Conservation (phyloP, 2,888 invertebrate species). For the Stratiomys singularior region DNA sequence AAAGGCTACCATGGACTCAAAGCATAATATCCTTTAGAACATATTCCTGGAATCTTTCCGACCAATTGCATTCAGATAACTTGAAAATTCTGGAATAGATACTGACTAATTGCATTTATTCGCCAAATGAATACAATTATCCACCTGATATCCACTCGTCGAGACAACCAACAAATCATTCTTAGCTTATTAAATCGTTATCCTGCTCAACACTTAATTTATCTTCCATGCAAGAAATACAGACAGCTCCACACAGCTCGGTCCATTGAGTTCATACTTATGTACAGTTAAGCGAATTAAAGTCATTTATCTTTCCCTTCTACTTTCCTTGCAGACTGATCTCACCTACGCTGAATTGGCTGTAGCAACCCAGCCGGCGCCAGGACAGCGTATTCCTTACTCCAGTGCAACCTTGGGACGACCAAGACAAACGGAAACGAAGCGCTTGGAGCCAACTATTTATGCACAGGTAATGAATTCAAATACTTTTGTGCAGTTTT, state of each 20-base stretch:
- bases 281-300: not conserved
- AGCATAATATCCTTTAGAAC: too few relatives aligned
- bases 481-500: not conserved
- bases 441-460: constrained; percentile 65
- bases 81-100: too few relatives aligned
- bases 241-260: not conserved
- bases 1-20: too few relatives aligned
- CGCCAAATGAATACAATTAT: too few relatives aligned
- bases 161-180: too few relatives aligned
- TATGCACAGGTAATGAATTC: constrained; percentile 64
- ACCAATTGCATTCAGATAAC: too few relatives aligned
- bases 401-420: constrained; percentile 65
- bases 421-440: constrained; percentile 63
- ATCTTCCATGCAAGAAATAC: not conserved
- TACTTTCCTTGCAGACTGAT: constrained; percentile 59
- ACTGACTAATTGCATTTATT: too few relatives aligned
- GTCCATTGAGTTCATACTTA: not conserved
- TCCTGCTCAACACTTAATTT: too few relatives aligned
- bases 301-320: not conserved
- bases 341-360: constrained; percentile 62
- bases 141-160: too few relatives aligned
- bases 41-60: too few relatives aligned
- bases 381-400: constrained; percentile 62
- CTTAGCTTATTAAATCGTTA: too few relatives aligned
- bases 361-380: constrained; percentile 52